Evolutionary conservation across 2,113 vertebrate species (phyloP).

Genomic region (Syrrhaptes paradoxus): DNA sequence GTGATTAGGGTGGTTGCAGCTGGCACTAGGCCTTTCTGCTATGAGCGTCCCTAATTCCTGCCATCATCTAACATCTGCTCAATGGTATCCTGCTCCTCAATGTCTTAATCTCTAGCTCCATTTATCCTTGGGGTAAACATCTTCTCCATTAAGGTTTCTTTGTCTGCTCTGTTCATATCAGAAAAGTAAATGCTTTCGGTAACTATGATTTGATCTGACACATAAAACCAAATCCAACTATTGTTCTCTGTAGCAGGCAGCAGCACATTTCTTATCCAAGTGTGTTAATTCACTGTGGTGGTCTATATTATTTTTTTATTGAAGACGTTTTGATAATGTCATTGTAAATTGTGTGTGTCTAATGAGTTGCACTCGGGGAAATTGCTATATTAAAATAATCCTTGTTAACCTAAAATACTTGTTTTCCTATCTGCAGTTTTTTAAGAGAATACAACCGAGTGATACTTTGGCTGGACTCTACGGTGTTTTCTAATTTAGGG

Average conservation of each 20-base stretch:
- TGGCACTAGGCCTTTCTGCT: not conserved
- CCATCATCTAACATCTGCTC: slow-evolving; percentile 40
- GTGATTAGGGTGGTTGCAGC: not conserved
- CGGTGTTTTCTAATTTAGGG: not conserved
- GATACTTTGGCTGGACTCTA: not conserved
- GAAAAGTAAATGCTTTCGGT: not conserved
- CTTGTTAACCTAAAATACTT: not conserved
- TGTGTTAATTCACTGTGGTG: slow-evolving; percentile 12
- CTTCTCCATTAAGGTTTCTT: not conserved
- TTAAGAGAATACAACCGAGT: not conserved
- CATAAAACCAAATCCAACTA: not conserved
- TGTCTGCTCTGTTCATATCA: slow-evolving; percentile 9
- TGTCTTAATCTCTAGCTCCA: not conserved
- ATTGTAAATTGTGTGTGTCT: not conserved
- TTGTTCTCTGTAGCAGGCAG: not conserved
- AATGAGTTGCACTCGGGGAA: not conserved
- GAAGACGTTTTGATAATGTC: not conserved
- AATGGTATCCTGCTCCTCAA: not conserved
- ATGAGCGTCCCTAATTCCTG: not conserved
- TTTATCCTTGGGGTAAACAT: slow-evolving; percentile 25
- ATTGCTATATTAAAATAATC: not conserved
- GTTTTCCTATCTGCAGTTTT: not conserved
- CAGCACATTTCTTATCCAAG: not conserved
- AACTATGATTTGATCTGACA: slow-evolving; percentile 22
- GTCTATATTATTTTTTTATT: not conserved